These are phyloP conservation scores for Morbakka virulenta DNA, from an alignment of 30 jellyfish, hydroid and myxozoan species.

Conservation along the genomic window DNA sequence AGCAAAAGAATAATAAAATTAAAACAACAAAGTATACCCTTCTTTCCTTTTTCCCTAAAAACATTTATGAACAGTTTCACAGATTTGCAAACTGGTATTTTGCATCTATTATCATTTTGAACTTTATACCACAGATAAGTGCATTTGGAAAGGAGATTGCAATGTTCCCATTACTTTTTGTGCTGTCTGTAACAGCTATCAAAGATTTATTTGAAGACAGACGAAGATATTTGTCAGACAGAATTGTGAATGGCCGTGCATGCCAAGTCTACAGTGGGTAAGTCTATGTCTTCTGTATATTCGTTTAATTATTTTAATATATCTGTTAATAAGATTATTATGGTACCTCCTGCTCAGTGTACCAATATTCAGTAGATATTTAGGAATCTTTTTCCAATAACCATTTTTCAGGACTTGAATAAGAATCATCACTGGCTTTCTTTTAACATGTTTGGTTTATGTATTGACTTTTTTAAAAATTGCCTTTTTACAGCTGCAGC, in stretches of 20 bases:
- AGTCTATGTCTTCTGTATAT: not conserved
- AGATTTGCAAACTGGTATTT: slow-evolving; percentile 91
- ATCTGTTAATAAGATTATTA: no score
- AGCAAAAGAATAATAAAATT: slow-evolving; percentile 50
- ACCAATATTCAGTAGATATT: no score
- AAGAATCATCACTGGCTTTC: no score
- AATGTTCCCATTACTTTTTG: slow-evolving; percentile 91
- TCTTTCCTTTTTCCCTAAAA: slow-evolving; percentile 86
- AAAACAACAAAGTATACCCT: slow-evolving; percentile 87
- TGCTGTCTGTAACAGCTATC: slow-evolving; percentile 91
- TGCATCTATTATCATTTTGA: slow-evolving; percentile 67
- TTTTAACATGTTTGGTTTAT: no score
- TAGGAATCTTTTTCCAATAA: no score
- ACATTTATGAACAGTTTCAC: slow-evolving; percentile 92
- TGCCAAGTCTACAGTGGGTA: slow-evolving; percentile 82
- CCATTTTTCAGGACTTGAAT: no score
- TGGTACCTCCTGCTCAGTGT: no score
- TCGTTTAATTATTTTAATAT: not conserved
- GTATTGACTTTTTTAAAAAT: no score
- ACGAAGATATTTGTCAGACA: slow-evolving; percentile 78
- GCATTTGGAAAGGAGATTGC: slow-evolving; percentile 99
- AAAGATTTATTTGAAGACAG: slow-evolving; percentile 94
- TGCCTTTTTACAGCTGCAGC: no score
- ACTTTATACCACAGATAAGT: slow-evolving; percentile 91
- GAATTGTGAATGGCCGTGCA: slow-evolving; percentile 48